These are phyloP conservation scores for Cerastis rubricosa DNA, from an alignment of 2,888 invertebrate species.

Conservation along the genomic window DNA sequence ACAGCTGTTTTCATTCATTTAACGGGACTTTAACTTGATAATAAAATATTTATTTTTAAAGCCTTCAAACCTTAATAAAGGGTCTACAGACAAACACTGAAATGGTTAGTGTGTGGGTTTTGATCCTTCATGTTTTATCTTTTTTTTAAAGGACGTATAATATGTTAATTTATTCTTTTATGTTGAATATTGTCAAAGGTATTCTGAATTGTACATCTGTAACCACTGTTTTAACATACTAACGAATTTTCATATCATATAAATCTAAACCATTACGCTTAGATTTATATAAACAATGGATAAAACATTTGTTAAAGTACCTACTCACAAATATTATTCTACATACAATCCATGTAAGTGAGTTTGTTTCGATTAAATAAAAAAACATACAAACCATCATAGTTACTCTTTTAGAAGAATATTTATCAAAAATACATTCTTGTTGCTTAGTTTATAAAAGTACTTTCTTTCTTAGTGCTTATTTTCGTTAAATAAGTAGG, in stretches of 20 bases:
- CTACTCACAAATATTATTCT: background rate
- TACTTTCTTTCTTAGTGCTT: no score
- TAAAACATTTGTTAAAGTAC: background rate
- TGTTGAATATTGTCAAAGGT: constrained; percentile 25
- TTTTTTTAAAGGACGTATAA: background rate
- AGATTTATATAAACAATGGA: background rate
- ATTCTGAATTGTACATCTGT: constrained; percentile 12
- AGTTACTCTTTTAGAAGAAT: no score
- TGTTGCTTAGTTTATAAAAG: no score
- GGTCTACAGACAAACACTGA: background rate
- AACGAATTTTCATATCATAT: constrained; percentile 10
- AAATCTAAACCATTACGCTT: no score
- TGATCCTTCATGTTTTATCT: constrained; percentile 8
- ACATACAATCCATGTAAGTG: background rate
- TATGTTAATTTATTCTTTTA: constrained; percentile 37
- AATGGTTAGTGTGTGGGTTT: constrained; percentile 7
- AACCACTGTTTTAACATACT: constrained; percentile 18
- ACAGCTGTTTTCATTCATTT: background rate
- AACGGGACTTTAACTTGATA: background rate
- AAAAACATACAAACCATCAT: background rate
- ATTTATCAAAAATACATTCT: no score
- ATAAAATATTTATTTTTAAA: background rate
- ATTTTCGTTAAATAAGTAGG: no score
- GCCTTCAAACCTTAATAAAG: background rate
- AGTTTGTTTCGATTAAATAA: background rate